Conservation (phyloP, 1,140 invertebrate genomes). For the Aphis gossypii region DNA sequence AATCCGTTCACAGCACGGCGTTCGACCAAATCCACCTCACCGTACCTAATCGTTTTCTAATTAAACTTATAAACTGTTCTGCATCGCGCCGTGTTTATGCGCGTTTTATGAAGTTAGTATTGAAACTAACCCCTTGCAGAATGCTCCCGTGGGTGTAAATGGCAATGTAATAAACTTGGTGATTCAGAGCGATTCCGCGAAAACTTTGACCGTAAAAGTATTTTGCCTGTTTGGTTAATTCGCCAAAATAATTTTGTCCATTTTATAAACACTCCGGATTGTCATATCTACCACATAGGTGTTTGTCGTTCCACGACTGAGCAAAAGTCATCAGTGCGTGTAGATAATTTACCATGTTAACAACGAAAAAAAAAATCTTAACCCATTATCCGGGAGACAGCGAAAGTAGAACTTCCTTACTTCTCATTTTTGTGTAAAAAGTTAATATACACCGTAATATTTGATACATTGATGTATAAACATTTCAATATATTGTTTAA, state of each 20-base stretch:
- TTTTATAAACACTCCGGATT: neutral
- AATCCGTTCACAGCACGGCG: neutral
- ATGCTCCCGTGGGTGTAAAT: conserved; percentile 36
- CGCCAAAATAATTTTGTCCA: neutral
- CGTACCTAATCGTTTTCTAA: conserved; percentile 29
- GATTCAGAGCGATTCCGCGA: neutral
- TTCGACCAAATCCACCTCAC: neutral
- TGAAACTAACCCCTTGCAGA: conserved; percentile 33
- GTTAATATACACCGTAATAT: neutral
- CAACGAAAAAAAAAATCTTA: neutral
- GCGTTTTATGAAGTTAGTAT: conserved; percentile 45
- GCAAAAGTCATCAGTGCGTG: neutral
- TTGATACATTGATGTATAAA: neutral
- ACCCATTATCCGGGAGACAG: neutral
- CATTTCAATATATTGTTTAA: too few relatives aligned
- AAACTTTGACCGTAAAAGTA: conserved; percentile 43
- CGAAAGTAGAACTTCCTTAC: neutral
- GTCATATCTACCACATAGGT: neutral
- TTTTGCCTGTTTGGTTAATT: neutral
- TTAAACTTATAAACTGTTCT: conserved; percentile 35
- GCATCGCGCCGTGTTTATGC: neutral
- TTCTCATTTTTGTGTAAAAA: neutral
- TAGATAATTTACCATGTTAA: neutral
- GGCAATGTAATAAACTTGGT: conserved; percentile 42
- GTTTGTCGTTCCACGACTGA: neutral